Base-by-base conservation (phyloP, 2,113 vertebrate species). In the Poeciliopsis prolifica region DNA sequence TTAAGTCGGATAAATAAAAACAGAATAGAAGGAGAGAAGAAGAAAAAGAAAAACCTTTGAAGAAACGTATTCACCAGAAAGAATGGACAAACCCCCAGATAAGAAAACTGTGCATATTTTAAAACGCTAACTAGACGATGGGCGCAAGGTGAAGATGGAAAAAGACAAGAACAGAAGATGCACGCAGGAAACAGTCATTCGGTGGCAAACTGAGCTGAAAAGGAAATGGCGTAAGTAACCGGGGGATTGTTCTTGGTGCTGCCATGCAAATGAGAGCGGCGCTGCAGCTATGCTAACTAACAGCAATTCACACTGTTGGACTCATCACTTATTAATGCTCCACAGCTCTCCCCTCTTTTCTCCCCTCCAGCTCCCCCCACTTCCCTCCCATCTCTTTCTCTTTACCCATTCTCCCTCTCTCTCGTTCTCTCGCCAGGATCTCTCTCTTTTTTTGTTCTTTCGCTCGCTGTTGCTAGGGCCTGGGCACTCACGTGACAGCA, bases 261-360 rank as follows among this genome's bases (percentile, higher is more conserved):
- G 84, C 86, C 88, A 94, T 94, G 94, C 92, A 94, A 93, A 94
- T 93, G 91, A 93, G 85, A 89, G 84, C 61, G 78, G 88, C 60
- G 86, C 90, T 83, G 91, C 92, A 87, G 93, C 91, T 89, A 92
- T 87, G 90, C 92, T 93, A 94, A 94, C 91, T 91, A 94, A 93
- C 87, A 90, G 91, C 90, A 92, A 92, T 94, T 94, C 88, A 92
- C 93, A 93, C 93, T 89, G 93, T 92, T 94, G 92, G 91, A 92
- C 91, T 93, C 93, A 94, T 95, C 93, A 94, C 90, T 94, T 95
- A 95, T 95, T 94, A 94, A 95, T 95, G 93, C 92, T 92, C 84
- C 90, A 90, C 72, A 66, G 91, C 87, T 85, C 81, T 12, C 35
- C 10, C 35, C 35, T 37, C 35, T 37, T 2, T 35, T 10, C 42